Percentiles rank a stretch among this genome's conserved stretches.
Conservation (phyloP, 2,113 vertebrate species). For the Anolis sagrei region DNA sequence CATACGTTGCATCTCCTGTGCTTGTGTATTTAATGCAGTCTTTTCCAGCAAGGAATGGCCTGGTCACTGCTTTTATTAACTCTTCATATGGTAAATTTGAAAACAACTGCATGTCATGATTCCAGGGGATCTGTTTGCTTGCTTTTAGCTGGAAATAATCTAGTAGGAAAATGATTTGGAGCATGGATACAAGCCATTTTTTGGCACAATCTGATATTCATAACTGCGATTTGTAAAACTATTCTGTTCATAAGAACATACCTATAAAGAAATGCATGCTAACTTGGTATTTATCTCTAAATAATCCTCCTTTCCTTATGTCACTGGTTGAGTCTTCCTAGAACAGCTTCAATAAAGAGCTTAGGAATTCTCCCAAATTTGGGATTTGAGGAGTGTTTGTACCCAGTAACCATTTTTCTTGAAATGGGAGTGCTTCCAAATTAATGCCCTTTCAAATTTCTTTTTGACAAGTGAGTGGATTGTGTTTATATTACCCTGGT, state of each 20-base stretch:
- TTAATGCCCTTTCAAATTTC: too few relatives aligned
- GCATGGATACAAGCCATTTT: background rate
- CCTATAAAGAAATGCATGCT: background rate
- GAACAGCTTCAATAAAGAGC: background rate
- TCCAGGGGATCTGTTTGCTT: background rate
- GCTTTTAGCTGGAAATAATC: background rate
- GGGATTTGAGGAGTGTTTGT: too few relatives aligned
- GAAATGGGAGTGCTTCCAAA: too few relatives aligned
- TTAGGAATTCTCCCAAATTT: too few relatives aligned
- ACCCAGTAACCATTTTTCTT: too few relatives aligned
- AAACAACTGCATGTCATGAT: slow-evolving; percentile 24
- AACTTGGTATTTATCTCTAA: background rate
- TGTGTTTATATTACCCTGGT: too few relatives aligned
- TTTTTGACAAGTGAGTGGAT: too few relatives aligned
- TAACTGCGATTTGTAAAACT: background rate
- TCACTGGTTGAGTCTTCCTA: background rate
- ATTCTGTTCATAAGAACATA: background rate
- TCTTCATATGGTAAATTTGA: slow-evolving; percentile 64
- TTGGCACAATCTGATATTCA: background rate
- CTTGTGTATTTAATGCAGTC: slow-evolving; percentile 75
- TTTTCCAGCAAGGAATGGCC: slow-evolving; percentile 70
- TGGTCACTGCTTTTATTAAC: slow-evolving; percentile 73
- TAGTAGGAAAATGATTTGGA: background rate
- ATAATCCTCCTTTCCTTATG: background rate
- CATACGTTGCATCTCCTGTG: slow-evolving; percentile 80